A percentile compares a stretch with the other conserved stretches of the same genome.
phyloP scores from a whole-genome alignment of 2,113 vertebrate genomes.

The Chloroceryle aenea region DNA sequence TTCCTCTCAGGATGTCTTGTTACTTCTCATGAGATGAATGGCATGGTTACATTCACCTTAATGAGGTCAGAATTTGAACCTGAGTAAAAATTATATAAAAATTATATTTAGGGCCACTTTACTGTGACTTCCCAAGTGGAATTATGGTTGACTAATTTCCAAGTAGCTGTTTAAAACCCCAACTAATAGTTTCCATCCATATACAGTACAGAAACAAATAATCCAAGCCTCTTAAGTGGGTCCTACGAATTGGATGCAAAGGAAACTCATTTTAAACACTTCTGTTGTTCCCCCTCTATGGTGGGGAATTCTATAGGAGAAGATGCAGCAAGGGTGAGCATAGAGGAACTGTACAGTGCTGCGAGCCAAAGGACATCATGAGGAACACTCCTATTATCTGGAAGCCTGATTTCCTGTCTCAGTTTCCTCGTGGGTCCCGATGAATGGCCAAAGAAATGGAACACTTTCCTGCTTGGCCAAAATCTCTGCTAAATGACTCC shows the following conservation, averaged over 20 bases:
- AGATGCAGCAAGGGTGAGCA: neutral
- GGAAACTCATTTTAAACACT: neutral
- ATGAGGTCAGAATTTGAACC: neutral
- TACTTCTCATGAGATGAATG: neutral
- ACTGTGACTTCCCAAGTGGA: neutral
- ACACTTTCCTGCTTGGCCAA: constrained; percentile 55
- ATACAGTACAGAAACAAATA: neutral
- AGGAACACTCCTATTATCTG: constrained; percentile 62
- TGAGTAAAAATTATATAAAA: neutral
- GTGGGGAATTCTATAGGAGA: neutral
- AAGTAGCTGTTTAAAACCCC: neutral
- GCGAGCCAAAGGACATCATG: constrained; percentile 53
- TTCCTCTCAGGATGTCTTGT: neutral
- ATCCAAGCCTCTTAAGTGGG: neutral
- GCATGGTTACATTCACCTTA: neutral
- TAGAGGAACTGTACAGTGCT: constrained; percentile 38
- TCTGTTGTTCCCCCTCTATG: neutral
- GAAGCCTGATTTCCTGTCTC: constrained; percentile 64
- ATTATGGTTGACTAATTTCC: neutral
- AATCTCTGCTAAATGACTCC: constrained; percentile 11
- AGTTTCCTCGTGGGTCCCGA: constrained; percentile 45
- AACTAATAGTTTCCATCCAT: neutral
- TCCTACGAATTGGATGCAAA: neutral
- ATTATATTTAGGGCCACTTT: neutral
- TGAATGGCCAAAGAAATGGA: constrained; percentile 60